Conservation (phyloP, 2,888 invertebrate genomes). For the Neuroscelio doddi region DNA sequence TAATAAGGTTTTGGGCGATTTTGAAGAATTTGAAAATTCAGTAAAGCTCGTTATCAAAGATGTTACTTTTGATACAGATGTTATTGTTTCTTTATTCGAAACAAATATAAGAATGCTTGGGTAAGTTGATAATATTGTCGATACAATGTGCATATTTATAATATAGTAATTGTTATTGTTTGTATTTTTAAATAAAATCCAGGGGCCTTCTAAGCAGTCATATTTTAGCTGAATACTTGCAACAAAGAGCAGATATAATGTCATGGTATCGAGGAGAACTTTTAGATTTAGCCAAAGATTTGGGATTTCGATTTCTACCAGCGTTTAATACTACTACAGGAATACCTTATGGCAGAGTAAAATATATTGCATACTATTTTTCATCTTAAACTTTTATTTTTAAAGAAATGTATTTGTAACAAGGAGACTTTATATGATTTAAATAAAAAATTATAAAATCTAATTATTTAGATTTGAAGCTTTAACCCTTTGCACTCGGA, state of each 20-base stretch:
- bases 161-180: background rate
- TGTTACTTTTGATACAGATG: conserved; percentile 93
- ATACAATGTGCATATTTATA: no score
- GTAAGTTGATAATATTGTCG: conserved; percentile 76
- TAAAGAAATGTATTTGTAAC: no score
- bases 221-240: conserved; percentile 87
- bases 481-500: no score
- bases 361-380: background rate
- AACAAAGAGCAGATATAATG: conserved; percentile 82
- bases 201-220: conserved; percentile 95
- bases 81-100: conserved; percentile 98
- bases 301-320: conserved; percentile 93
- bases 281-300: conserved; percentile 90
- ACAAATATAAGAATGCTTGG: conserved; percentile 98
- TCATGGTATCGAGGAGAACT: conserved; percentile 92
- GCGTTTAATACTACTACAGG: conserved; percentile 99
- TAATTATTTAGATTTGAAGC: no score
- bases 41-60: conserved; percentile 88
- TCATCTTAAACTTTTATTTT: no score
- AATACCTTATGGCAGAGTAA: conserved; percentile 95
- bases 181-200: conserved; percentile 35
- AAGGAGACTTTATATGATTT: no score
- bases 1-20: conserved; percentile 85
- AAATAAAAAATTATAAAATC: no score
- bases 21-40: conserved; percentile 94